Conservation (phyloP, 2,113 vertebrate genomes). For the Galeopterus variegatus region DNA sequence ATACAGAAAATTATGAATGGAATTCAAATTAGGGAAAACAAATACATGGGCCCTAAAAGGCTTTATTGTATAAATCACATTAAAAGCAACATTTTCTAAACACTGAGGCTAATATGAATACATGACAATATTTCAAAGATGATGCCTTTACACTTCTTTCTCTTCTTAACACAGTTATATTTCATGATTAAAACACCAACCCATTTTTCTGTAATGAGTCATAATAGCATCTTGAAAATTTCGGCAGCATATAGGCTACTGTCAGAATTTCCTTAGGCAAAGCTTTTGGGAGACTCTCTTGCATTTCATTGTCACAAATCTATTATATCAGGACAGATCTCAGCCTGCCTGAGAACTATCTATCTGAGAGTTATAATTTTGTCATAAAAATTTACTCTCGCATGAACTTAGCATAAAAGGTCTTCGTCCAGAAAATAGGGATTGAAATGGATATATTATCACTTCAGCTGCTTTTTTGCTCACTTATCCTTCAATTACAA, state of each 20-base stretch:
- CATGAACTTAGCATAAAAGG: slow-evolving; percentile 84
- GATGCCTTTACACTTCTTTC: neutral
- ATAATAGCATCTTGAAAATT: slow-evolving; percentile 77
- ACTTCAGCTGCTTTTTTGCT: slow-evolving; percentile 72
- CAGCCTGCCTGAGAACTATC: slow-evolving; percentile 76
- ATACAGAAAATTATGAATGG: slow-evolving; percentile 29
- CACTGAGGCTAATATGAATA: slow-evolving; percentile 38
- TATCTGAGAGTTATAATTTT: slow-evolving; percentile 79
- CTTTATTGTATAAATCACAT: slow-evolving; percentile 38
- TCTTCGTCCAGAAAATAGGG: slow-evolving; percentile 79
- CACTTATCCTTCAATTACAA: slow-evolving; percentile 82
- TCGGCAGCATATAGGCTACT: slow-evolving; percentile 71
- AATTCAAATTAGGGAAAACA: slow-evolving; percentile 57
- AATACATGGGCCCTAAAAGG: neutral
- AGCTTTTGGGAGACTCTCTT: slow-evolving; percentile 77
- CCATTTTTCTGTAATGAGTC: slow-evolving; percentile 80
- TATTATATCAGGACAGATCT: slow-evolving; percentile 79
- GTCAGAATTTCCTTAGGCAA: slow-evolving; percentile 80
- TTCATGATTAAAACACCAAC: slow-evolving; percentile 75
- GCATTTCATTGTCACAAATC: slow-evolving; percentile 81
- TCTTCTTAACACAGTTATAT: slow-evolving; percentile 66
- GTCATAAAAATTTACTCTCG: slow-evolving; percentile 82
- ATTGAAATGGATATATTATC: slow-evolving; percentile 78
- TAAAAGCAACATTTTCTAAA: slow-evolving; percentile 64
- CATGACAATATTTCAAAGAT: slow-evolving; percentile 62